Evolutionary conservation across 2,113 vertebrate genomes (phyloP), one percentile per base, ranked within the genome.

Genomic region (Copsychus sechellarum): DNA sequence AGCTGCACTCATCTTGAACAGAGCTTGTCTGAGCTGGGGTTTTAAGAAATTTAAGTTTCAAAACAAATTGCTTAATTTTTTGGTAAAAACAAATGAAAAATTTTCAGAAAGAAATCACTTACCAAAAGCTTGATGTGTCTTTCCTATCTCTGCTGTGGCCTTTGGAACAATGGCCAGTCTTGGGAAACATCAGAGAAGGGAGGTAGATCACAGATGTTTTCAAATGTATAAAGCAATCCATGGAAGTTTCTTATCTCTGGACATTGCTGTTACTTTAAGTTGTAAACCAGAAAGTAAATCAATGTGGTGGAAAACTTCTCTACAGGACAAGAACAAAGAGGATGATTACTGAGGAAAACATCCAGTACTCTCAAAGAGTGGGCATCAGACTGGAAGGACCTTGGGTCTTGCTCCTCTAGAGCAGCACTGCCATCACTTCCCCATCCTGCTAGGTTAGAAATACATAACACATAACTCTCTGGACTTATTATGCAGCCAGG

Each of bases 371-470:
- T 90, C 31, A 50, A 82, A 66, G 24, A 86, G 64, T 5, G 4
- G 28, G 4, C 25, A 54, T 23, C 22, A 62, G 29, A 29, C 8
- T 17, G 18, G 66, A 86, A 88, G 24, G 23, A 33, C 8, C n/a
- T 81, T 4, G 1, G 54, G 42, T 23, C 23, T 66, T 43, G 14
- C 21, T 88, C 31, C 50, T 83, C 47, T 64, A 57, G 48, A 76
- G 18, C 12, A 73, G 7, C 19, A 45, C 15, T 64, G n/a, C 11
- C 6, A 26, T 11, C 34, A 10, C 8, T 85, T 79, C n/a, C 36
- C 66, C 20, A 20, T 22, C 0, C 0, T 48, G 16, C 19, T 78
- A 3, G 36, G 20, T 26, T 42, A 76, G 26, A 67, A 86, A 76
- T 18, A 12, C 4, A 9, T 36, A 14, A 45, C 28, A 45, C 11